Evolutionary conservation across 2,888 invertebrate genomes (phyloP), one percentile per base, ranked within the genome.

Genomic region (Lobophora halterata): DNA sequence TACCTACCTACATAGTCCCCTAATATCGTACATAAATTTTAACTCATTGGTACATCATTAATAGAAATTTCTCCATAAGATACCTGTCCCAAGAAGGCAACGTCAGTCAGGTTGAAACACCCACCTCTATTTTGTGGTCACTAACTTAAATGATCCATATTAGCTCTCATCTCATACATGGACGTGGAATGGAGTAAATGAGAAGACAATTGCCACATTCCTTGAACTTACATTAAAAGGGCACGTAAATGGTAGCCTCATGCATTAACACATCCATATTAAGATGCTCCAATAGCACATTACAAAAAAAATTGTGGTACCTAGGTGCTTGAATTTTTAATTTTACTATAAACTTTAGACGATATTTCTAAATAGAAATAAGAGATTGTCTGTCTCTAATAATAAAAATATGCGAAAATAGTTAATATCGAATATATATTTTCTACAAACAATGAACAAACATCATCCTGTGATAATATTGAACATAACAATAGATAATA

Each of bases 181-280:
- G 19, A 23, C 30, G 27, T 16, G 42, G 49, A 49, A 52, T 49
- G 49, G 34, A 37, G 44, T 46, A 35, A 37, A 46, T 51, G 44
- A 46, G 30, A 37, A 48, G 33, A 46, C 46, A 51, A 46, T 41
- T 27, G 24, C 26, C 9, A 23, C 53, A 49, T 51, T 26, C 45
- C 26, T 56, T 49, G 42, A 49, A 50, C 43, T 61, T 42, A 43
- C n/a, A n/a, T n/a, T n/a, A 46, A 59, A 58, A 56, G 62, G 60
- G 46, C 58, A 57, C 53, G 50, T 55, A 59, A 58, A 63, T 55
- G 52, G 55, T 52, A 58, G 55, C 55, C 57, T 46, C 50, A 40
- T 27, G 43, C 55, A 70, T 71, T 71, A 65, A 54, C 71, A 56
- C 65, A 43, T 48, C 68, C 58, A 53, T 60, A 59, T 66, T 47